Conservation (phyloP, 2,113 vertebrate species). For the Dicerorhinus sumatrensis region DNA sequence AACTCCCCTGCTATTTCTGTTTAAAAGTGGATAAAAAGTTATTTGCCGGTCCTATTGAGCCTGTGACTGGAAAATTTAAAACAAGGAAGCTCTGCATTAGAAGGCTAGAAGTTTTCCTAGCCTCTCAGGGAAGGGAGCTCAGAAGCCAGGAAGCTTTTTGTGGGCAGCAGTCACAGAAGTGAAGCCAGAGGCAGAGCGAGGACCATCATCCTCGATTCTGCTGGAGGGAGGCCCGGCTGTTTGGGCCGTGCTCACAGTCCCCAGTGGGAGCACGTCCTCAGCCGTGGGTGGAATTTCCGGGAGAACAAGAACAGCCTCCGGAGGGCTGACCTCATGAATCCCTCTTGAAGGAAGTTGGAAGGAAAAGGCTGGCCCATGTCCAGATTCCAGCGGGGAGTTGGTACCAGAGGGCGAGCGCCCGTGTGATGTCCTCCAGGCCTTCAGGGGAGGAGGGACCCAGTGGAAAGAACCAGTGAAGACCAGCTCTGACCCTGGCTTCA, state of each 20-base stretch:
- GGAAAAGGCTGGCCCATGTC: background rate
- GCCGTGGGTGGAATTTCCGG: background rate
- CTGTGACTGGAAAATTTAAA: background rate
- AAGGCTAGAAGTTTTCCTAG: background rate
- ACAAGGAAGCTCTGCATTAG: background rate
- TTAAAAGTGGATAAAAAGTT: background rate
- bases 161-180: accelerated
- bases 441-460: background rate
- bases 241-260: background rate
- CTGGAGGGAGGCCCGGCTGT: accelerated
- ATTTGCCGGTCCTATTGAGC: background rate
- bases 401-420: background rate
- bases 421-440: background rate
- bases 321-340: background rate
- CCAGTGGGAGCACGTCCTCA: accelerated
- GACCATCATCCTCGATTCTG: accelerated
- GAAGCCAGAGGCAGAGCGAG: background rate
- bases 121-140: background rate
- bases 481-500: background rate
- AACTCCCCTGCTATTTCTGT: background rate
- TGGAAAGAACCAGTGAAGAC: accelerated
- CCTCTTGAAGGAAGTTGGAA: background rate
- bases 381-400: background rate
- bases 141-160: background rate
- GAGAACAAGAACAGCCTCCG: accelerated